These are phyloP conservation scores for Vanessa tameamea DNA, from an alignment of 1,140 invertebrate genomes.

Conservation along the genomic window DNA sequence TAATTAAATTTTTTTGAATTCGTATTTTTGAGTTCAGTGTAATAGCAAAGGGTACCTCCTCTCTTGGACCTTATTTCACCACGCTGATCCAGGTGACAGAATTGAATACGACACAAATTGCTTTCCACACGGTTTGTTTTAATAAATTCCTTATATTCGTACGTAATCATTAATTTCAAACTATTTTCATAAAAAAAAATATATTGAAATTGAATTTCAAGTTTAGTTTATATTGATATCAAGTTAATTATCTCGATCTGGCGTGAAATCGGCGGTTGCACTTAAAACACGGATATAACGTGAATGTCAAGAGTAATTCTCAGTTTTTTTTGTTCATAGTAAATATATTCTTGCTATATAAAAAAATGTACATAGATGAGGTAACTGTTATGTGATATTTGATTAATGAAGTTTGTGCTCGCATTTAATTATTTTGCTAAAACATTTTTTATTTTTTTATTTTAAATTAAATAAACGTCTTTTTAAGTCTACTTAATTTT, in stretches of 20 bases:
- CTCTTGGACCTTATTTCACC: too few relatives aligned
- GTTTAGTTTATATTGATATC: background rate
- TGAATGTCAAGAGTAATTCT: slow-evolving; percentile 20
- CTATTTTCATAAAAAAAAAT: background rate
- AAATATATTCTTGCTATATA: slow-evolving; percentile 10
- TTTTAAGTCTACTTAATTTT: too few relatives aligned
- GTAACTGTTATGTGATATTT: slow-evolving; percentile 5
- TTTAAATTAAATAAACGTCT: too few relatives aligned
- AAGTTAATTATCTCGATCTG: background rate
- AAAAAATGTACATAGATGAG: slow-evolving; percentile 10
- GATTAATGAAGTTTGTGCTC: background rate
- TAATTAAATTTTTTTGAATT: too few relatives aligned
- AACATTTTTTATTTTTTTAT: too few relatives aligned
- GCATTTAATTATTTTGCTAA: too few relatives aligned
- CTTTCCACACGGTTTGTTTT: too few relatives aligned
- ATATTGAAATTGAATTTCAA: background rate
- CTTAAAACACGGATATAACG: slow-evolving; percentile 9
- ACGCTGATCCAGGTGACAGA: too few relatives aligned
- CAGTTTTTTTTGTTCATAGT: background rate
- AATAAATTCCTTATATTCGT: too few relatives aligned
- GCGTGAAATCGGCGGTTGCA: slow-evolving; percentile 2
- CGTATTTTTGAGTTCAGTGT: too few relatives aligned
- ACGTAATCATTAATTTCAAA: background rate
- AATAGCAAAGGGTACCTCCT: too few relatives aligned
- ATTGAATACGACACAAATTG: too few relatives aligned